Percentiles rank a stretch among this genome's conserved stretches.
Conservation (phyloP, 2,888 invertebrate species). For the Trichopria drosophilae region DNA sequence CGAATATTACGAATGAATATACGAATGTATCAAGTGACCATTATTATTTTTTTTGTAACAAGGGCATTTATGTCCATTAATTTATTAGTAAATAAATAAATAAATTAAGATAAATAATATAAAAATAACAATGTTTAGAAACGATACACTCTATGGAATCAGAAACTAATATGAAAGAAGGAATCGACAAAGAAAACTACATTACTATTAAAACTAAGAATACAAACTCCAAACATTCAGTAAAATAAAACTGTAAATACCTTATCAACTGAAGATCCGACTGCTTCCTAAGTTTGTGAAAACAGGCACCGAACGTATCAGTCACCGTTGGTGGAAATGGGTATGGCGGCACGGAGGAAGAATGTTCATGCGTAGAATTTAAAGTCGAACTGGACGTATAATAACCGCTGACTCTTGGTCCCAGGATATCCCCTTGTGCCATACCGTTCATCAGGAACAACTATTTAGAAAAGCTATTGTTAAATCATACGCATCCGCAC, state of each 20-base stretch:
- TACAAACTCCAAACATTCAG: no score
- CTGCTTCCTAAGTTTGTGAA: constrained; percentile 82
- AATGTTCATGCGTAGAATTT: constrained; percentile 56
- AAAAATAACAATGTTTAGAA: no score
- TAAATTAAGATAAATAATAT: no score
- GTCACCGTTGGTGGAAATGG: constrained; percentile 61
- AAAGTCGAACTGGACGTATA: constrained; percentile 81
- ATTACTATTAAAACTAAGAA: not conserved
- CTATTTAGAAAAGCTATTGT: constrained; percentile 57
- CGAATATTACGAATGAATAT: no score
- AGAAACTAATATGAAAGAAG: not conserved
- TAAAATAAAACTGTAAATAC: no score
- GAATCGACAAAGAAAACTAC: constrained; percentile 1
- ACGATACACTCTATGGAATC: no score
- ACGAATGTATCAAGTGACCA: no score
- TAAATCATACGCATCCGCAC: no score
- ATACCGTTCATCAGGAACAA: constrained; percentile 64
- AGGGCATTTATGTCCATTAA: no score
- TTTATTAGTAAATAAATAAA: no score
- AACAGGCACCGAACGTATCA: constrained; percentile 74
- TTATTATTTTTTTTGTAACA: no score
- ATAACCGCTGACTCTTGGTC: constrained; percentile 84
- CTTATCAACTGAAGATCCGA: constrained; percentile 85
- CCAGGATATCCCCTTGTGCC: constrained; percentile 73
- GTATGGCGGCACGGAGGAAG: constrained; percentile 59